Evolutionary conservation across 1,140 invertebrate species (phyloP).

Genomic region (Lepeophtheirus salmonis): DNA sequence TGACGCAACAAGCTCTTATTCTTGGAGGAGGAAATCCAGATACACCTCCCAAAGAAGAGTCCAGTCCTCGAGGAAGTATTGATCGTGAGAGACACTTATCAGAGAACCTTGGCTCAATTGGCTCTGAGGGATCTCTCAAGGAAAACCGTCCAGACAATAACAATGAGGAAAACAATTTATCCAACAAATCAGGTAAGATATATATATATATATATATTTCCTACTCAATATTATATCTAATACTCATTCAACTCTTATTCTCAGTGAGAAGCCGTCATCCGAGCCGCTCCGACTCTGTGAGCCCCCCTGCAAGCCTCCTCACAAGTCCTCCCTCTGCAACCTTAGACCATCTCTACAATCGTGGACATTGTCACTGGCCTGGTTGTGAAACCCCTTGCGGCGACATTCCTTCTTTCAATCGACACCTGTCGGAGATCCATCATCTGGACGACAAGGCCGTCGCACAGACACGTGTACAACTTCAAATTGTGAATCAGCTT

Average conservation of each 20-base stretch:
- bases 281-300: neutral
- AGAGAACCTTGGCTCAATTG: constrained; percentile 3
- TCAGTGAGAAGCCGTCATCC: neutral
- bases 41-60: neutral
- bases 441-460: constrained; percentile 80
- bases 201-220: too few species aligned
- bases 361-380: constrained; percentile 90
- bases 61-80: too few species aligned
- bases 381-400: constrained; percentile 80
- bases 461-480: constrained; percentile 83
- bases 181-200: too few species aligned
- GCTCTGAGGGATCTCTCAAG: constrained; percentile 13
- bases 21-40: constrained; percentile 1
- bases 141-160: constrained; percentile 3
- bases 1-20: constrained; percentile 13
- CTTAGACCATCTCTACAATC: constrained; percentile 55
- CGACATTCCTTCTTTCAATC: constrained; percentile 58
- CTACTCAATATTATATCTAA: too few species aligned
- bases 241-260: too few species aligned
- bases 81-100: constrained; percentile 5
- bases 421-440: constrained; percentile 74
- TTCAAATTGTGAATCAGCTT: constrained; percentile 89
- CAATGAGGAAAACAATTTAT: neutral
- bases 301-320: neutral
- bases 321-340: neutral